Conservation (phyloP, 2,888 invertebrate genomes). For the Cyaniris semiargus region DNA sequence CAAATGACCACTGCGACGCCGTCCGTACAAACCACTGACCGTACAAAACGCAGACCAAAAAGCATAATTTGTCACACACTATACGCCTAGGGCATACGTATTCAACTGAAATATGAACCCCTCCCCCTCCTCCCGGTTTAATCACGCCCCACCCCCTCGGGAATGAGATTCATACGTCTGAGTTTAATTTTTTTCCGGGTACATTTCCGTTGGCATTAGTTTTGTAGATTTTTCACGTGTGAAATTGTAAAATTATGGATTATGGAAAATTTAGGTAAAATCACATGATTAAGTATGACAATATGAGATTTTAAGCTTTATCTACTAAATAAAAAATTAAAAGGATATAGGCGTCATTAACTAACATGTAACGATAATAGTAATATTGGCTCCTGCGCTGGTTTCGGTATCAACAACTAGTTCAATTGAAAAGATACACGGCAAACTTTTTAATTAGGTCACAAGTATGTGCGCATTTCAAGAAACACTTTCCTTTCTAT, state of each 20-base stretch:
- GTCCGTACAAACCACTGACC: neutral
- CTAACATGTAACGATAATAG: too few relatives aligned
- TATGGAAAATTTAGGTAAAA: neutral
- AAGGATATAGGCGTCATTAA: too few relatives aligned
- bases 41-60: neutral
- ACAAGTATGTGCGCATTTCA: too few relatives aligned
- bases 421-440: too few relatives aligned
- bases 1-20: neutral
- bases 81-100: conserved; percentile 2
- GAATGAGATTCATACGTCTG: conserved; percentile 14
- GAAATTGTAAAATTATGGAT: neutral
- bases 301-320: too few relatives aligned
- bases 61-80: neutral
- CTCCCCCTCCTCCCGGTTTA: neutral
- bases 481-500: too few relatives aligned
- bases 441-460: too few relatives aligned
- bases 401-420: too few relatives aligned
- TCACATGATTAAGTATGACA: too few relatives aligned
- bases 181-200: neutral
- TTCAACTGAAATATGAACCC: conserved; percentile 5
- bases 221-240: neutral
- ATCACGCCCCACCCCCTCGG: conserved; percentile 5
- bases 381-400: too few relatives aligned
- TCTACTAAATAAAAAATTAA: too few relatives aligned
- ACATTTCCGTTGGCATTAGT: neutral